Conservation (phyloP, 1,140 invertebrate genomes). For the Megalopta genalis region DNA sequence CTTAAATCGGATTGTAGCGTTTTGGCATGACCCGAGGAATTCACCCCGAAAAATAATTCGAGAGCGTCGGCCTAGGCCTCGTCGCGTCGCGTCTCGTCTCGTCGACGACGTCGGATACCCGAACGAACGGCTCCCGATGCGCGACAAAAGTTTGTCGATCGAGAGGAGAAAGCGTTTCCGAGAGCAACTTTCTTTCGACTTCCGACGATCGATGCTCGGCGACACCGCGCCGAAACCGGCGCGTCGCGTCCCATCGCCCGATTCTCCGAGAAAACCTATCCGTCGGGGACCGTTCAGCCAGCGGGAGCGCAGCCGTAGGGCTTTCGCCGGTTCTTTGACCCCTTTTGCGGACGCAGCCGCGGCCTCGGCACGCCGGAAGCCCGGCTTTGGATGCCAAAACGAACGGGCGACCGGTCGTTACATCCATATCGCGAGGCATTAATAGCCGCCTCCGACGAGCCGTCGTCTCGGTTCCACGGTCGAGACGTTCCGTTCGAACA, state of each 20-base stretch:
- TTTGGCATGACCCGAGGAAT: conserved; percentile 16
- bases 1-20: conserved; percentile 1
- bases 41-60: conserved; percentile 8
- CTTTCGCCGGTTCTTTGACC: no score
- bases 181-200: no score
- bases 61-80: background rate
- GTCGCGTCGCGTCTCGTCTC: background rate
- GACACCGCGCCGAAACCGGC: no score
- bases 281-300: no score
- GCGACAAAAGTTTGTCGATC: no score
- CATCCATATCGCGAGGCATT: conserved; percentile 44
- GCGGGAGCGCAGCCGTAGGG: no score
- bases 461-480: background rate
- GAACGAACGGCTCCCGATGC: no score
- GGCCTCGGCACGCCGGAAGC: background rate
- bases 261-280: no score
- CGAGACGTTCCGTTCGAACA: conserved; percentile 4
- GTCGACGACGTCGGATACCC: background rate
- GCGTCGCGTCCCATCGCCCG: no score
- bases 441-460: conserved; percentile 27
- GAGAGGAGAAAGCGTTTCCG: no score
- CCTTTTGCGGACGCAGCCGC: no score
- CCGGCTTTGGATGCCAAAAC: conserved; percentile 15
- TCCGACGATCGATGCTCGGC: no score
- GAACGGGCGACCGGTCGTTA: conserved; percentile 32